Evolutionary conservation across 2,113 vertebrate species (phyloP).

Genomic region (Ictalurus punctatus): DNA sequence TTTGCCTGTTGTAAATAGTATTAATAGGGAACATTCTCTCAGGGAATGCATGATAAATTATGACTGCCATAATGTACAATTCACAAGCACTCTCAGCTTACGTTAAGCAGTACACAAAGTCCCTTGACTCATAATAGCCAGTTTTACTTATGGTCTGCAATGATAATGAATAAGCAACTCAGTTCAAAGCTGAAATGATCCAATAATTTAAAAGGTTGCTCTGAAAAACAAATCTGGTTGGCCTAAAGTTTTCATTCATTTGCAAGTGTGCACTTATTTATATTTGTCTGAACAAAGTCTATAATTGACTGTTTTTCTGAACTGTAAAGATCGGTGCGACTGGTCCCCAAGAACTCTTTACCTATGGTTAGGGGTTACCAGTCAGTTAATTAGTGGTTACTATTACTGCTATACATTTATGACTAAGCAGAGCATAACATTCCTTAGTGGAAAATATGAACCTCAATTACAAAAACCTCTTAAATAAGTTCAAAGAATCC

Average conservation of each 20-base stretch:
- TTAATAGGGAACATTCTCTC: conserved; percentile 45
- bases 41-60: conserved; percentile 46
- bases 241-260: conserved; percentile 5
- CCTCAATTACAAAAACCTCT: neutral
- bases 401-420: neutral
- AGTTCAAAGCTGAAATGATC: conserved; percentile 41
- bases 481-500: neutral
- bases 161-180: conserved; percentile 44
- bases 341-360: neutral
- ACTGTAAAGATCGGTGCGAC: neutral
- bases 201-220: conserved; percentile 17
- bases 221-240: neutral
- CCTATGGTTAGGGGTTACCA: neutral
- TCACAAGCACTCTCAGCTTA: conserved; percentile 44
- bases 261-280: neutral
- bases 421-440: neutral
- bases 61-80: conserved; percentile 46
- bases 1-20: conserved; percentile 37
- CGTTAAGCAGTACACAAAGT: conserved; percentile 40
- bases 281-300: neutral
- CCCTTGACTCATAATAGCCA: conserved; percentile 48
- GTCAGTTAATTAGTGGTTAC: too few species aligned
- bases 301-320: neutral
- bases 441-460: neutral
- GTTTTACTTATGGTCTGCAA: conserved; percentile 35